Conservation (phyloP, 1,140 invertebrate genomes). For the Lepidostoma basale region DNA sequence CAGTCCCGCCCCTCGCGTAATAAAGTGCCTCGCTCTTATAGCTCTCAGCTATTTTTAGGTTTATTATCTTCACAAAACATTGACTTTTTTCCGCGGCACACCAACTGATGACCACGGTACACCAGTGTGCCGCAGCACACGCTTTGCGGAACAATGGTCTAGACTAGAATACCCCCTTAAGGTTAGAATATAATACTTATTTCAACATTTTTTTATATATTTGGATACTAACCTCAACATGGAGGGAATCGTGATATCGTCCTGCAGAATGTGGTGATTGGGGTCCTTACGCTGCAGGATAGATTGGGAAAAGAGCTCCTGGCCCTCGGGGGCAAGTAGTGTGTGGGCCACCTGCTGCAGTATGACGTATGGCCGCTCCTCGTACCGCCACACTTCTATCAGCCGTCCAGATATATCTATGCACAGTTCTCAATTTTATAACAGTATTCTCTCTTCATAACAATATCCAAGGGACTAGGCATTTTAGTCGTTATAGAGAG, state of each 20-base stretch:
- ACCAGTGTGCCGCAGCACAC: slow-evolving; percentile 20
- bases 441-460: too few relatives aligned
- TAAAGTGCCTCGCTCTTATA: too few relatives aligned
- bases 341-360: not conserved
- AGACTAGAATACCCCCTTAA: too few relatives aligned
- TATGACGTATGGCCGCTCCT: not conserved
- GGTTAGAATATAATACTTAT: too few relatives aligned
- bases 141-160: too few relatives aligned
- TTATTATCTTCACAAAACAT: slow-evolving; percentile 25
- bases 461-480: too few relatives aligned
- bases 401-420: not conserved
- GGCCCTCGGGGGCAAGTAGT: not conserved
- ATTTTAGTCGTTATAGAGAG: too few relatives aligned
- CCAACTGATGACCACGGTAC: slow-evolving; percentile 24
- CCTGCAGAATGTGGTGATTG: not conserved
- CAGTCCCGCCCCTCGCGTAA: too few relatives aligned
- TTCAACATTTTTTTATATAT: too few relatives aligned
- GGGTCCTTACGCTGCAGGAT: not conserved
- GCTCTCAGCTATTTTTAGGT: too few relatives aligned
- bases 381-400: not conserved
- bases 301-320: not conserved
- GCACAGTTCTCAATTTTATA: too few relatives aligned
- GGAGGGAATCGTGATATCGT: not conserved
- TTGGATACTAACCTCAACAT: not conserved
- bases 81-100: slow-evolving; percentile 28